These are phyloP conservation scores for Cosmopolites sordidus DNA, from an alignment of 2,888 invertebrate genomes.

Conservation along the genomic window DNA sequence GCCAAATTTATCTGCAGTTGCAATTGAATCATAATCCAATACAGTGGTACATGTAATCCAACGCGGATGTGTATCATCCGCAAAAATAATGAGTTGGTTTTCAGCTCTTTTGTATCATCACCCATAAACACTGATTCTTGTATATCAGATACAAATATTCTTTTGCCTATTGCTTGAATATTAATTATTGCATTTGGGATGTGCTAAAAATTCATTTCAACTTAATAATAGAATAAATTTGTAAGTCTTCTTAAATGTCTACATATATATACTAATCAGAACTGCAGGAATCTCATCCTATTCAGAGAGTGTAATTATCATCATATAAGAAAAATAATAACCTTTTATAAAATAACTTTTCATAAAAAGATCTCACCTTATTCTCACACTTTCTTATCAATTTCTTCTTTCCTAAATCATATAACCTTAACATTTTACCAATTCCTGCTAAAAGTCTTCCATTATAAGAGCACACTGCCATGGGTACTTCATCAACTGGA, in stretches of 20 bases:
- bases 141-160: conserved; percentile 92
- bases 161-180: conserved; percentile 89
- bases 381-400: conserved; percentile 97
- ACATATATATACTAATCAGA: conserved; percentile 38
- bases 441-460: conserved; percentile 90
- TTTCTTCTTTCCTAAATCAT: conserved; percentile 96
- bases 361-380: conserved; percentile 52
- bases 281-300: conserved; percentile 44
- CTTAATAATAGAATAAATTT: too few species aligned
- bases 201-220: conserved; percentile 56
- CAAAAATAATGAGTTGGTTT: conserved; percentile 96
- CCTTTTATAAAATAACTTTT: not conserved
- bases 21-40: conserved; percentile 94
- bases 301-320: conserved; percentile 35
- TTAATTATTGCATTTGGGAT: conserved; percentile 93
- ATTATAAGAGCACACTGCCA: conserved; percentile 85
- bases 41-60: conserved; percentile 92
- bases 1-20: conserved; percentile 96
- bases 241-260: too few species aligned
- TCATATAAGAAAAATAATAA: conserved; percentile 28
- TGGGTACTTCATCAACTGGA: conserved; percentile 74
- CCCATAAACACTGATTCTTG: conserved; percentile 95
- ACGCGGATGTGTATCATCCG: conserved; percentile 95
- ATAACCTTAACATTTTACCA: conserved; percentile 85
- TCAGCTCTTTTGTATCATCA: conserved; percentile 87